These are phyloP conservation scores for Amphipoea lucens DNA, from an alignment of 2,888 invertebrate genomes.

Conservation along the genomic window DNA sequence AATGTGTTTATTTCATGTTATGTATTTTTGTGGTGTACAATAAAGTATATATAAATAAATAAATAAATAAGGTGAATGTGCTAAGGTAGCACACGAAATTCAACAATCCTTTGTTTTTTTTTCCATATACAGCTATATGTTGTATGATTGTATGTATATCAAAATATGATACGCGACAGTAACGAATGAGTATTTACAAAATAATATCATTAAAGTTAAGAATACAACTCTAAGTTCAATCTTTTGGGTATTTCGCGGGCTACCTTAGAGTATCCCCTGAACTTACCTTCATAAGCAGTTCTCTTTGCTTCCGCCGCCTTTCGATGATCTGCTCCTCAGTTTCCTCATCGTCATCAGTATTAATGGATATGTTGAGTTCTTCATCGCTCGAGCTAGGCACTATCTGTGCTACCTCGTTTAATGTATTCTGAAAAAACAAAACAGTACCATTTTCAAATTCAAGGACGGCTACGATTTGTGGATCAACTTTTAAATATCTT, in stretches of 20 bases:
- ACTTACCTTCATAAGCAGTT: slow-evolving; percentile 95
- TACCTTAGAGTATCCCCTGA: not conserved
- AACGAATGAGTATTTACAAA: not conserved
- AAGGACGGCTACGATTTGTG: not conserved
- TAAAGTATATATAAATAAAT: too few relatives aligned
- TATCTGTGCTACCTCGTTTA: slow-evolving; percentile 94
- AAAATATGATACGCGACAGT: not conserved
- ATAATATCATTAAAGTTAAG: not conserved
- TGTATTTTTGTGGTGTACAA: too few relatives aligned
- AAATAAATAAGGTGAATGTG: not conserved
- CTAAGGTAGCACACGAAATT: not conserved
- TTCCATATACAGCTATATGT: too few relatives aligned
- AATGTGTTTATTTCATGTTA: too few relatives aligned
- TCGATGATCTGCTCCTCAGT: slow-evolving; percentile 98
- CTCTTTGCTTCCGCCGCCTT: slow-evolving; percentile 95
- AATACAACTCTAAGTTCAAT: not conserved
- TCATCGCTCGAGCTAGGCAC: slow-evolving; percentile 93
- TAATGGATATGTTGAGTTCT: slow-evolving; percentile 93
- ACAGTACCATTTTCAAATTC: not conserved
- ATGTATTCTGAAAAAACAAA: slow-evolving; percentile 89
- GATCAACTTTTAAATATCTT: not conserved
- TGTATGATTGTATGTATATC: not conserved
- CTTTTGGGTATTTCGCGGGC: not conserved
- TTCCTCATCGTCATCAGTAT: slow-evolving; percentile 95
- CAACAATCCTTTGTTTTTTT: not conserved